Percentiles rank a stretch among this genome's conserved stretches.
Evolutionary conservation across 2,888 invertebrate species (phyloP).

Genomic region (Cantharis rustica): DNA sequence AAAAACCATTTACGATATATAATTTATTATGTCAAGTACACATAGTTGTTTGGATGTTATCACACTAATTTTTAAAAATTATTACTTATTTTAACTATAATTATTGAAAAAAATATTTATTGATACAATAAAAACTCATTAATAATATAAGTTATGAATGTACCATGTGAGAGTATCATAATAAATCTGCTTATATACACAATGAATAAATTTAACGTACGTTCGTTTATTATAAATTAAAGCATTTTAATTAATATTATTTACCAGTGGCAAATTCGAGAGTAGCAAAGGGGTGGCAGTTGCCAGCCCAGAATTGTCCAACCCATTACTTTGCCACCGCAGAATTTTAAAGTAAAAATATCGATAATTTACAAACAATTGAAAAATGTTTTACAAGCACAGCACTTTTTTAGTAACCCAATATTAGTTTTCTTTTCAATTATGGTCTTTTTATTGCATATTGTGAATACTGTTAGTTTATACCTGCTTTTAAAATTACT

Average conservation of each 20-base stretch:
- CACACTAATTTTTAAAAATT: conserved; percentile 29
- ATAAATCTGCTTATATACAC: conserved; percentile 55
- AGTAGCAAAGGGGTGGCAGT: too few relatives aligned
- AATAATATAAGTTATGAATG: conserved; percentile 52
- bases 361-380: too few relatives aligned
- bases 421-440: too few relatives aligned
- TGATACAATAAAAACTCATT: neutral
- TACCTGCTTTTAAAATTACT: too few relatives aligned
- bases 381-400: too few relatives aligned
- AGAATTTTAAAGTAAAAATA: too few relatives aligned
- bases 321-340: too few relatives aligned
- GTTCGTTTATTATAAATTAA: neutral
- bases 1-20: conserved; percentile 13
- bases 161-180: conserved; percentile 50
- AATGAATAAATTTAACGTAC: neutral
- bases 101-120: conserved; percentile 20
- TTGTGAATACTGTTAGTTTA: too few relatives aligned
- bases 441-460: too few relatives aligned
- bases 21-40: conserved; percentile 22
- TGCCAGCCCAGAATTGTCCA: too few relatives aligned
- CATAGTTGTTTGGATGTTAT: conserved; percentile 32
- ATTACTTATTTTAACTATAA: conserved; percentile 21
- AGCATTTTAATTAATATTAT: neutral
- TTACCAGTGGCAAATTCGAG: too few relatives aligned
- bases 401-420: too few relatives aligned